A percentile compares a stretch with the other conserved stretches of the same genome.
Evolutionary conservation across 2,888 invertebrate species (phyloP).

Genomic region (Oscheius onirici): DNA sequence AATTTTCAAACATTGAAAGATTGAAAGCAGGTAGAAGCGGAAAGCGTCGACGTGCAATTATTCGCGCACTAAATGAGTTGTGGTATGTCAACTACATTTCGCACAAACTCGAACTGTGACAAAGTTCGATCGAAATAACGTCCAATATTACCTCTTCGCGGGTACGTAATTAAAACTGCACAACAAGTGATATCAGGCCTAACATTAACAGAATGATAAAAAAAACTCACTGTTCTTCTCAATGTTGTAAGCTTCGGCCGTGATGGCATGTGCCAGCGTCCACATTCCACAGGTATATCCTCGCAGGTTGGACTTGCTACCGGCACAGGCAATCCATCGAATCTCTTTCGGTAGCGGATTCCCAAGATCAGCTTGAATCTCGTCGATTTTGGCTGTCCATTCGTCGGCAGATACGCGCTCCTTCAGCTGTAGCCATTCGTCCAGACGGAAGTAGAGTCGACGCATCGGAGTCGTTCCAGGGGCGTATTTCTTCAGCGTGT

Average conservation of each 20-base stretch:
- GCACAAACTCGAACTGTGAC: no score
- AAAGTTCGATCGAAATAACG: no score
- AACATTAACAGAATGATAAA: no score
- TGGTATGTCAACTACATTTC: no score
- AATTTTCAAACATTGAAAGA: no score
- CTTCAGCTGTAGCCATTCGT: conserved; percentile 74
- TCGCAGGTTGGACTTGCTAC: conserved; percentile 79
- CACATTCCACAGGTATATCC: conserved; percentile 95
- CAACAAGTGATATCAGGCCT: no score
- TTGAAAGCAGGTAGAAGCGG: no score
- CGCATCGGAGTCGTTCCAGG: conserved; percentile 81
- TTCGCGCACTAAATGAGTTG: no score
- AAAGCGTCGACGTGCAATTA: no score
- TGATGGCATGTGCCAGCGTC: conserved; percentile 90
- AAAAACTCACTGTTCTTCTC: conserved; percentile 66
- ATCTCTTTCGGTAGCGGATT: conserved; percentile 65
- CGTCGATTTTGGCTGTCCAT: conserved; percentile 72
- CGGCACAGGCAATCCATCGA: conserved; percentile 83
- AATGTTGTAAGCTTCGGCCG: conserved; percentile 80
- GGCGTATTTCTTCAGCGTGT: conserved; percentile 81
- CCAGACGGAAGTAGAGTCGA: conserved; percentile 78
- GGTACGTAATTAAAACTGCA: no score
- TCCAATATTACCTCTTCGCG: no score
- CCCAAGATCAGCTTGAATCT: conserved; percentile 67
- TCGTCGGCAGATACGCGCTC: conserved; percentile 72